Conservation (phyloP, 2,113 vertebrate genomes). For the Tympanuchus pallidicinctus region DNA sequence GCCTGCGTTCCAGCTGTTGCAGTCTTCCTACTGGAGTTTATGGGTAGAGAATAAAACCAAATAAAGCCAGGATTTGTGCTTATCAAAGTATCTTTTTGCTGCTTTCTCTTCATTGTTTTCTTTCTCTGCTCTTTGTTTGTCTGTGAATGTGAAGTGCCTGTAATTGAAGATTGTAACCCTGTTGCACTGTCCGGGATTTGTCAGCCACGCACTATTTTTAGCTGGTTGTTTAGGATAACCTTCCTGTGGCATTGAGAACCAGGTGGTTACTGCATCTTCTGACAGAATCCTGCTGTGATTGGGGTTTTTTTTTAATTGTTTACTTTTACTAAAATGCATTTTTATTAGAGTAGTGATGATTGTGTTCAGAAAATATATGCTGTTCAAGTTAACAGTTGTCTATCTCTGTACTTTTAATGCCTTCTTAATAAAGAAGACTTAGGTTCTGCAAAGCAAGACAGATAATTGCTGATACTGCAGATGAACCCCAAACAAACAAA, state of each 20-base stretch:
- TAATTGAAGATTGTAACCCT: not conserved
- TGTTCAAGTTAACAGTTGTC: not conserved
- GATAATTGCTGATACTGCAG: not conserved
- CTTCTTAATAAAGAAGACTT: not conserved
- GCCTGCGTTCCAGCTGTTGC: not conserved
- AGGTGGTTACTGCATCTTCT: slow-evolving; percentile 32
- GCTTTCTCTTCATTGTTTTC: not conserved
- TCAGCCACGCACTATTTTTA: slow-evolving; percentile 21
- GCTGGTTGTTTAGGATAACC: slow-evolving; percentile 46
- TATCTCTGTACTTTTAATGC: not conserved
- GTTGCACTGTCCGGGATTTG: not conserved
- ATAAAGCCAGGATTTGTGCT: not conserved
- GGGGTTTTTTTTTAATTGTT: not conserved
- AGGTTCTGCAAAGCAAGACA: not conserved
- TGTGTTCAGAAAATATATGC: not conserved
- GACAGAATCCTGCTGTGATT: not conserved
- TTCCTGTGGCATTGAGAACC: slow-evolving; percentile 33
- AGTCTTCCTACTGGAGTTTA: not conserved
- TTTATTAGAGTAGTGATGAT: not conserved
- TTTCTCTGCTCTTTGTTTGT: not conserved
- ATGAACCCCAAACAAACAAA: not conserved
- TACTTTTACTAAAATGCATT: not conserved
- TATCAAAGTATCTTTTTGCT: not conserved
- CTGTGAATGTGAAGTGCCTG: not conserved
- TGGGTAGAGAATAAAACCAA: not conserved